Base-by-base conservation (phyloP, 2,888 invertebrate genomes). In the Tipula vernalis region DNA sequence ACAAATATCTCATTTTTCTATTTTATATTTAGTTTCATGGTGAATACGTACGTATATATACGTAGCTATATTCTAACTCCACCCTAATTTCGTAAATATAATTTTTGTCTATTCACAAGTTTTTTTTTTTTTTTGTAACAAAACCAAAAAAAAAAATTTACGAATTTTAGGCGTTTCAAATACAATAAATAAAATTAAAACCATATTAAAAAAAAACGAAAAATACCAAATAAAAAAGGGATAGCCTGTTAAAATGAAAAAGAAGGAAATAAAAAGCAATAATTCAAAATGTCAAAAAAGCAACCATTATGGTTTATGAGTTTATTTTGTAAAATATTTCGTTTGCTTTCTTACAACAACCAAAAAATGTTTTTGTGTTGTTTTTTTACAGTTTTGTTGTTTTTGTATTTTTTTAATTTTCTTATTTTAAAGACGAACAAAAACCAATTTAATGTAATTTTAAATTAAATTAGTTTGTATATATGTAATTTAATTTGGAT, bases 221-320 rank as follows among this genome's bases (percentile, higher is more conserved):
- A 83, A 83, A 36, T 36, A 39, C 36, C 13, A 83, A 83, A 83
- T 36, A 83, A 83, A 83, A 84, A n/a, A 84, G 84, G 84, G 84
- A 84, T 39, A 84, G 41, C 36, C 36, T 84, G 84, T 84, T 84
- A 39, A 71, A 71, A 71, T 84, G 41, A 84, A 84, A 39, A 84
- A 84, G 39, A 84, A 15, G 84, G 39, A 84, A 84, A 39, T 84
- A 84, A 84, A 84, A 39, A 41, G 84, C 13, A 84, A 84, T 86
- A 86, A 44, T 47, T 86, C 42, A 86, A 86, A 44, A 86, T 86
- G 86, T 86, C 86, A 86, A 86, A 86, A 85, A 86, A 47, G 86
- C 86, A 86, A 86, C 86, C 86, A 86, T 86, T 42, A 86, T 86
- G 44, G 28, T 86, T 42, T 86, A 44, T 86, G 44, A 86, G 42